Percentiles rank a stretch among this genome's conserved stretches.
phyloP scores from a whole-genome alignment of 1,140 invertebrate genomes.

The Neomicropteryx cornuta region DNA sequence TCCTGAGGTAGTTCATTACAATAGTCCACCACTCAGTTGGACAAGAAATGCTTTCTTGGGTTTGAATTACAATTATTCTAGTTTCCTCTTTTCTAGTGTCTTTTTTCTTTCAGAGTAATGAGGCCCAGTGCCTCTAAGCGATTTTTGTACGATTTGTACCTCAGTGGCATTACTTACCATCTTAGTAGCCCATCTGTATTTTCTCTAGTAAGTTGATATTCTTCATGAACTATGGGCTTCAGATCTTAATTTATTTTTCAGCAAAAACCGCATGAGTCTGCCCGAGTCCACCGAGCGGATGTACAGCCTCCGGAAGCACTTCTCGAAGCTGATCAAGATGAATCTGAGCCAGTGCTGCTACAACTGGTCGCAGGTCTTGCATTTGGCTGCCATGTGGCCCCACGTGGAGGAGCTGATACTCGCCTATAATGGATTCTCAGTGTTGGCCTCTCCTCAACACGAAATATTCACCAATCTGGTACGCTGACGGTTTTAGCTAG shows the following conservation, averaged over 20 bases:
- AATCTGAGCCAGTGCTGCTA: constrained; percentile 60
- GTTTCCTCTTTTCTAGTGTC: no score
- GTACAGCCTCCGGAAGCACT: constrained; percentile 42
- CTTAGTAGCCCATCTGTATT: no score
- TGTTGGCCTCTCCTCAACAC: constrained; percentile 15
- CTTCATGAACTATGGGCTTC: no score
- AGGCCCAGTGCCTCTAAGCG: no score
- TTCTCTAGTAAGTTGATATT: no score
- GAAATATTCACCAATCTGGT: constrained; percentile 1
- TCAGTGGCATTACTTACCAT: no score
- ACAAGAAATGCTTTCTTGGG: no score
- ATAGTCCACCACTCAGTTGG: no score
- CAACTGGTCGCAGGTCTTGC: constrained; percentile 60
- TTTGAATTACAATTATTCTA: no score
- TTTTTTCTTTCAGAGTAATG: no score
- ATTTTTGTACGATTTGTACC: no score
- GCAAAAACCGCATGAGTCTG: constrained; percentile 57
- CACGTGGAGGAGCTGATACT: constrained; percentile 53
- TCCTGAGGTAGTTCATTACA: no score
- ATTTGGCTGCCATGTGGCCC: constrained; percentile 60
- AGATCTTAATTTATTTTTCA: constrained; percentile 31
- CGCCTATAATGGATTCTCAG: constrained; percentile 33
- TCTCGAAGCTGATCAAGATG: constrained; percentile 51
- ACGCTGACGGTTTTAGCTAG: not conserved
- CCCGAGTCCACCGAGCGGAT: constrained; percentile 41